These are phyloP conservation scores for Sarcophaga subvicina DNA, from an alignment of 2,888 invertebrate genomes.

Conservation along the genomic window DNA sequence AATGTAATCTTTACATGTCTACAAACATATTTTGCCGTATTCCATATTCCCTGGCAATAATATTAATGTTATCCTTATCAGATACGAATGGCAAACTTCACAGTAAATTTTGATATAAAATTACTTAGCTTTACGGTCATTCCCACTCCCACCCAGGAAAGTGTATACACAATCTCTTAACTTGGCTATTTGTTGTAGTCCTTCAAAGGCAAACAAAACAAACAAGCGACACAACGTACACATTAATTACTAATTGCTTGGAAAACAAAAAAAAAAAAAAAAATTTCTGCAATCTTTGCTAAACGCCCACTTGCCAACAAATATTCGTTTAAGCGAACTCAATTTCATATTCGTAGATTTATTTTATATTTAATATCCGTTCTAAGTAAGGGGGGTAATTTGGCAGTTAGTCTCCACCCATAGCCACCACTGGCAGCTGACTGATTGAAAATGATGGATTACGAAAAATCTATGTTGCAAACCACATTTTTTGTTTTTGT, in stretches of 20 bases:
- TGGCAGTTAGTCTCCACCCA: background rate
- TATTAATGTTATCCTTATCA: background rate
- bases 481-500: constrained; percentile 9
- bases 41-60: too few species aligned
- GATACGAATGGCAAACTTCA: background rate
- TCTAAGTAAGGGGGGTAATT: background rate
- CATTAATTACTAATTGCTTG: constrained; percentile 59
- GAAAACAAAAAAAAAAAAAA: background rate
- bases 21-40: too few species aligned
- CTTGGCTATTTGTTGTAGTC: background rate
- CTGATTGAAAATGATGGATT: constrained; percentile 53
- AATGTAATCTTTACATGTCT: too few species aligned
- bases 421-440: background rate
- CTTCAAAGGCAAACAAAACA: background rate
- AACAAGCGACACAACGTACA: constrained; percentile 25
- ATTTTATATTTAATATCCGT: constrained; percentile 21
- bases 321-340: background rate
- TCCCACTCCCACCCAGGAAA: too few species aligned
- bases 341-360: background rate
- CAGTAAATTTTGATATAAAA: background rate
- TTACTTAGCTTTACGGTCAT: background rate
- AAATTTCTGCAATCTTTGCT: constrained; percentile 29
- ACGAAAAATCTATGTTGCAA: constrained; percentile 54
- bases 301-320: background rate
- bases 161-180: background rate